These are phyloP conservation scores for Amphipoea oculea DNA, from an alignment of 2,888 invertebrate genomes.

Conservation along the genomic window DNA sequence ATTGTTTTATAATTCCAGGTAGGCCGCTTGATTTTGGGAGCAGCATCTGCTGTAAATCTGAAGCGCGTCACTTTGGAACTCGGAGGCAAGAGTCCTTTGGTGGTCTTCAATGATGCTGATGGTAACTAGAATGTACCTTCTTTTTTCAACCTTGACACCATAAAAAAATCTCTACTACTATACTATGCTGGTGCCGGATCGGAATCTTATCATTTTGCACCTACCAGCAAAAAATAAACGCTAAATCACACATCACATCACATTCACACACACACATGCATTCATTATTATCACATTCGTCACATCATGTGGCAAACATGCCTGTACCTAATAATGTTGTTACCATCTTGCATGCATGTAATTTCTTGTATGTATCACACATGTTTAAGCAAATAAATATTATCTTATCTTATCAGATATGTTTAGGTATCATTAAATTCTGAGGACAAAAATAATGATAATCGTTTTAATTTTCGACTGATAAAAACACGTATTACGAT, in stretches of 20 bases:
- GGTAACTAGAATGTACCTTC: constrained; percentile 83
- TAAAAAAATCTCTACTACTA: background rate
- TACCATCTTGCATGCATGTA: no score
- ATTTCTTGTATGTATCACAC: no score
- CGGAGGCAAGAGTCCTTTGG: constrained; percentile 97
- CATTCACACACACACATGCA: no score
- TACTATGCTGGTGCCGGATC: background rate
- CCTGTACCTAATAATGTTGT: no score
- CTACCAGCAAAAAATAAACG: background rate
- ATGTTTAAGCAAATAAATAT: no score
- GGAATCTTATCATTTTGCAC: background rate
- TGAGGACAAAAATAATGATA: background rate
- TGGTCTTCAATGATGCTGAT: constrained; percentile 95
- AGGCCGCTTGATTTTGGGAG: constrained; percentile 90
- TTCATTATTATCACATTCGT: no score
- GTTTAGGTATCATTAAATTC: background rate
- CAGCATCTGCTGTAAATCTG: constrained; percentile 94
- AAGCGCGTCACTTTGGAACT: constrained; percentile 96
- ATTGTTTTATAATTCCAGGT: constrained; percentile 79
- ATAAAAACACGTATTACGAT: background rate
- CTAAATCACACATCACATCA: no score
- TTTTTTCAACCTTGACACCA: background rate
- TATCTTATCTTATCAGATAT: no score
- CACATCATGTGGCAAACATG: no score
- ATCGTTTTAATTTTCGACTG: background rate